phyloP scores from a whole-genome alignment of 64 coral and sea anemone species.

The Dendrophyllia cribrosa region DNA sequence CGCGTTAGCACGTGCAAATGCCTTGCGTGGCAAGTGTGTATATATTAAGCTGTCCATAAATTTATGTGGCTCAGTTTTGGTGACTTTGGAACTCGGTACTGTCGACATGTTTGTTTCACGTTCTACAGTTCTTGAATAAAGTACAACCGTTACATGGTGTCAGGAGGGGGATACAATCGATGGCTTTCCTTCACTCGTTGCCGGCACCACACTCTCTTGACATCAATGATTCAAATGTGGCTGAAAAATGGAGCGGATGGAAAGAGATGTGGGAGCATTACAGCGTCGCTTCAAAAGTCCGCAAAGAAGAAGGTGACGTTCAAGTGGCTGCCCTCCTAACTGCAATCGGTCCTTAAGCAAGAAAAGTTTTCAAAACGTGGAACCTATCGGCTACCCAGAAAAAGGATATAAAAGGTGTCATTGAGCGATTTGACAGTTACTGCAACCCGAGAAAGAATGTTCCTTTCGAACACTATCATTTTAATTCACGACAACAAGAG shows the following conservation, averaged over 20 bases:
- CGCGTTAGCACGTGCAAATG: too few relatives aligned
- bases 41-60: too few relatives aligned
- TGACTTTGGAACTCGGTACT: too few relatives aligned
- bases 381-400: not conserved
- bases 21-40: too few relatives aligned
- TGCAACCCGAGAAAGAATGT: not conserved
- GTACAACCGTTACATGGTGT: not conserved
- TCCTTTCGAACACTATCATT: not conserved
- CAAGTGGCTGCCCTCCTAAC: not conserved
- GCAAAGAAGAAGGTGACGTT: not conserved
- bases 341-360: not conserved
- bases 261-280: not conserved
- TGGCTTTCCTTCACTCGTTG: conserved; percentile 10
- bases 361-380: not conserved
- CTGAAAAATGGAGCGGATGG: conserved; percentile 6
- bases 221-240: not conserved
- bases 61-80: too few relatives aligned
- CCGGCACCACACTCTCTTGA: conserved; percentile 1
- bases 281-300: not conserved
- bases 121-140: not conserved
- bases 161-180: not conserved
- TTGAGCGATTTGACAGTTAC: not conserved
- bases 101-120: too few relatives aligned
- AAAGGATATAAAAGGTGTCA: not conserved
- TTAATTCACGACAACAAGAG: not conserved